Percentiles rank a stretch among this genome's conserved stretches.
phyloP scores from a whole-genome alignment of 2,797 vertebrate species.

The Discoglossus pictus region DNA sequence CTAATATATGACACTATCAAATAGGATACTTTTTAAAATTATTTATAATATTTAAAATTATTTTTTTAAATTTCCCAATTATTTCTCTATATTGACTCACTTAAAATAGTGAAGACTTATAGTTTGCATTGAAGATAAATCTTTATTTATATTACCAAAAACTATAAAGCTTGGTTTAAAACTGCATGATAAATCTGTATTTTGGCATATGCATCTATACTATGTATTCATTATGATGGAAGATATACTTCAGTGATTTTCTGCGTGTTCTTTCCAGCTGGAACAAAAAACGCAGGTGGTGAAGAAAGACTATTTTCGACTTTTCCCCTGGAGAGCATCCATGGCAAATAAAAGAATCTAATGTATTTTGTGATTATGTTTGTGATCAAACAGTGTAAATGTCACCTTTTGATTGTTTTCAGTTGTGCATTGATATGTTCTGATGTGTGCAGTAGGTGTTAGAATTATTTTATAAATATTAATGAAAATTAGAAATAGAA shows the following conservation, averaged over 20 bases:
- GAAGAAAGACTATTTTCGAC: background rate
- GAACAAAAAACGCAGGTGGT: background rate
- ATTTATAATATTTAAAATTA: too few species aligned
- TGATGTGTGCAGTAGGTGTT: background rate
- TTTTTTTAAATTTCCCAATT: too few species aligned
- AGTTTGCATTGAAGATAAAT: too few species aligned
- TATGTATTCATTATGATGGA: background rate
- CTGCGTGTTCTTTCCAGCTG: background rate
- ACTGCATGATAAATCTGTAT: too few species aligned
- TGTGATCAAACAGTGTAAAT: slow-evolving; percentile 29
- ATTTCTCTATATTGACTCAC: too few species aligned
- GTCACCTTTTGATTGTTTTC: slow-evolving; percentile 25
- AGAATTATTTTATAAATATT: slow-evolving; percentile 4
- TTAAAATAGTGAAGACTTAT: too few species aligned
- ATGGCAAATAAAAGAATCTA: slow-evolving; percentile 3
- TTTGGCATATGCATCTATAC: too few species aligned
- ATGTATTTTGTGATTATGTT: slow-evolving; percentile 26
- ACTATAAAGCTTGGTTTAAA: too few species aligned
- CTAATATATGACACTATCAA: too few species aligned
- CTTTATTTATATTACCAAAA: too few species aligned
- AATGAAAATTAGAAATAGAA: slow-evolving; percentile 9
- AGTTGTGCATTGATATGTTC: slow-evolving; percentile 2
- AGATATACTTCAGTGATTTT: slow-evolving; percentile 16
- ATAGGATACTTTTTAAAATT: too few species aligned
- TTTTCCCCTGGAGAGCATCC: slow-evolving; percentile 15